phyloP scores from a whole-genome alignment of 2,888 invertebrate genomes.

The Ophion ellenae region DNA sequence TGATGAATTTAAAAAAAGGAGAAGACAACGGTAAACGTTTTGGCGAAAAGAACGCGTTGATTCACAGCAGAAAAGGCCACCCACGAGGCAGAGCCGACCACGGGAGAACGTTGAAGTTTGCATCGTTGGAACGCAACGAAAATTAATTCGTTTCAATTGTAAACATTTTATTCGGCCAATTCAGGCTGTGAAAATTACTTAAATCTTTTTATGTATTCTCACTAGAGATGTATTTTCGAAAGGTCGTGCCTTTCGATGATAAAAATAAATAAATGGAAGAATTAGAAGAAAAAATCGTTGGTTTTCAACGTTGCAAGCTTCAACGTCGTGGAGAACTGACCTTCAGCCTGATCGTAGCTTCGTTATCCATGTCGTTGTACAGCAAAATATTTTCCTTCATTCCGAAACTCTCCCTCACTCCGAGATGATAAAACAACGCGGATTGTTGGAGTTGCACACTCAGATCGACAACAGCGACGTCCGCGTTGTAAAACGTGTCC shows the following conservation, averaged over 20 bases:
- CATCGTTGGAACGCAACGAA: no score
- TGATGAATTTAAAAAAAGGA: not conserved
- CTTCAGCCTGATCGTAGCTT: slow-evolving; percentile 94
- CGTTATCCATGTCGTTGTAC: slow-evolving; percentile 95
- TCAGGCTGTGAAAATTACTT: no score
- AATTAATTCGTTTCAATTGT: no score
- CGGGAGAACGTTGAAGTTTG: no score
- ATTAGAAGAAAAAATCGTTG: not conserved
- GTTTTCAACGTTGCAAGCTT: not conserved
- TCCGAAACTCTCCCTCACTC: slow-evolving; percentile 98
- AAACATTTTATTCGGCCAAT: not conserved
- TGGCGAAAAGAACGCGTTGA: not conserved
- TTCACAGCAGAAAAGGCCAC: not conserved
- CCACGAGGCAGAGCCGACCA: no score
- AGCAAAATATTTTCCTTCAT: slow-evolving; percentile 97
- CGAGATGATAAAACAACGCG: slow-evolving; percentile 97
- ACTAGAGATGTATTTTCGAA: no score
- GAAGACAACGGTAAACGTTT: not conserved
- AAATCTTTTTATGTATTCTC: no score
- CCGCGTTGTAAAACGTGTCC: slow-evolving; percentile 99
- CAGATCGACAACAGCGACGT: slow-evolving; percentile 97
- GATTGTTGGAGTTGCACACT: slow-evolving; percentile 96
- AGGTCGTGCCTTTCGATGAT: no score
- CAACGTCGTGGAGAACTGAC: slow-evolving; percentile 84
- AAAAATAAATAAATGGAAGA: not conserved